These are phyloP conservation scores for Nasonia oneida DNA, from an alignment of 2,888 invertebrate species.

Conservation along the genomic window DNA sequence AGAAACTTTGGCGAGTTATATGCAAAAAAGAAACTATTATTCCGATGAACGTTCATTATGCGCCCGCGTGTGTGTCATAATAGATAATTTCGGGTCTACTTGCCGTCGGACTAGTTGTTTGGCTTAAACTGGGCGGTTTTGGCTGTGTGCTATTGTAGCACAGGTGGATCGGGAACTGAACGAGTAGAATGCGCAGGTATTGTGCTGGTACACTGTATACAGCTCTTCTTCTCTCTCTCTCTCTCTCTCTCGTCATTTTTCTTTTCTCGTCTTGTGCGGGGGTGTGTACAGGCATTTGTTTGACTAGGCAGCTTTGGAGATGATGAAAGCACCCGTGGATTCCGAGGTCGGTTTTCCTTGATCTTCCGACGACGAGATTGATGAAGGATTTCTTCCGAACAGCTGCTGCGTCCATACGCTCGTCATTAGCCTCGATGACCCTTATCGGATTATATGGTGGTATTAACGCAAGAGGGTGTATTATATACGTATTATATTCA, in stretches of 20 bases:
- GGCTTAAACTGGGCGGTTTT: slow-evolving; percentile 4
- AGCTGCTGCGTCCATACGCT: neutral
- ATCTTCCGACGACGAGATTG: slow-evolving; percentile 18
- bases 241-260: neutral
- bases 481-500: neutral
- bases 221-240: neutral
- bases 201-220: neutral
- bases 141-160: neutral
- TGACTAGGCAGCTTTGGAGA: neutral
- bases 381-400: neutral
- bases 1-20: slow-evolving; percentile 11
- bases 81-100: slow-evolving; percentile 4
- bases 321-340: slow-evolving; percentile 47
- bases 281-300: neutral
- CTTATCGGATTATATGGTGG: neutral
- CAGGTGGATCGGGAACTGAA: neutral
- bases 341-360: slow-evolving; percentile 18
- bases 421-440: neutral
- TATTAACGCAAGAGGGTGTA: neutral
- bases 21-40: slow-evolving; percentile 11
- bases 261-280: neutral
- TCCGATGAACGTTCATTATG: slow-evolving; percentile 42
- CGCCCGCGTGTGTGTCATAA: neutral
- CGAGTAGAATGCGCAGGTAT: neutral
- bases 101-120: neutral